Percentiles rank a stretch among this genome's conserved stretches.
phyloP scores from a whole-genome alignment of 2,888 invertebrate genomes.

The Melinopterus prodromus region DNA sequence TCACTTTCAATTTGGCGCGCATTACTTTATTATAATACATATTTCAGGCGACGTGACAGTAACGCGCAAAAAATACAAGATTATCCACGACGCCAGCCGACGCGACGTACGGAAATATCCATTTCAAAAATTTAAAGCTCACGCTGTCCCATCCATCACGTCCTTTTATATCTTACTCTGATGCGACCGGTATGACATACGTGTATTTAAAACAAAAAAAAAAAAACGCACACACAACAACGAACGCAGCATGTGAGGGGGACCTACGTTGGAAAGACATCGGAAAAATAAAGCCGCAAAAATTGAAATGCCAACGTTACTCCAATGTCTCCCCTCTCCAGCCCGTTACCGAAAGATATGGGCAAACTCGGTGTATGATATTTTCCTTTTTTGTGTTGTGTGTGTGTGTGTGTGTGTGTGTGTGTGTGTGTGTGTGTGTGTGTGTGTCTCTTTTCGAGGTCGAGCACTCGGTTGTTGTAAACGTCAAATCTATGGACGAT shows the following conservation, averaged over 20 bases:
- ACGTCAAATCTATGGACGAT: neutral
- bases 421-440: too few relatives aligned
- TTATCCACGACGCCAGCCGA: neutral
- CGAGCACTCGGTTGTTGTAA: neutral
- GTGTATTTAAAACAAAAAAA: neutral
- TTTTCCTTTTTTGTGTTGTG: neutral
- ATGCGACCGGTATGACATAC: neutral
- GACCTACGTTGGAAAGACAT: neutral
- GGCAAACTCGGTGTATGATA: neutral
- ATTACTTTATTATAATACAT: slow-evolving; percentile 4
- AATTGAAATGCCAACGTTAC: neutral
- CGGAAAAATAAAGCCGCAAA: neutral
- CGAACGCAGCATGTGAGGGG: neutral
- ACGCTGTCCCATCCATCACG: neutral
- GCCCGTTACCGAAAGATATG: neutral
- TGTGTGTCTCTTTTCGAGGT: neutral
- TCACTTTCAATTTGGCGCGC: neutral
- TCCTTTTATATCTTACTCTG: neutral
- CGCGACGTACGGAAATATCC: neutral
- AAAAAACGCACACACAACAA: neutral
- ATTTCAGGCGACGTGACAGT: neutral
- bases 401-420: too few relatives aligned
- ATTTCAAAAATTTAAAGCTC: slow-evolving; percentile 4
- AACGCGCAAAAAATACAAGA: neutral
- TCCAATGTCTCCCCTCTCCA: neutral